Conservation (phyloP, 2,888 invertebrate species). For the Eucriotettix oculatus region DNA sequence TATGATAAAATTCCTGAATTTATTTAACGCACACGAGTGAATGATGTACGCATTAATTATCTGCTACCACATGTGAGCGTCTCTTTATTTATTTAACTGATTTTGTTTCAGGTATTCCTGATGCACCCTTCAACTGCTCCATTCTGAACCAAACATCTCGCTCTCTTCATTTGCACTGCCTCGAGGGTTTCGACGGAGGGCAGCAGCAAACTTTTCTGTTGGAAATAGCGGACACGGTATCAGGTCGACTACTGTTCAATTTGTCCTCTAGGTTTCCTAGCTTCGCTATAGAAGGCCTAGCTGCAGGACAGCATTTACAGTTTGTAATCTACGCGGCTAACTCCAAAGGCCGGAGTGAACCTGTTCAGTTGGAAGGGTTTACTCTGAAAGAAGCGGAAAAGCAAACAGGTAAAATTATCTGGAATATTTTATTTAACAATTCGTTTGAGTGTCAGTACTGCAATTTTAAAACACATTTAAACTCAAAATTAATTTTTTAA, state of each 20-base stretch:
- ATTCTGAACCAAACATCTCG: slow-evolving; percentile 62
- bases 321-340: slow-evolving; percentile 71
- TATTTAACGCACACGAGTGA: no score
- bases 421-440: no score
- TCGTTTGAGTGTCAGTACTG: no score
- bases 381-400: slow-evolving; percentile 61
- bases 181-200: slow-evolving; percentile 60
- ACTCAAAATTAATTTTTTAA: no score
- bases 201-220: slow-evolving; percentile 54
- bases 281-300: slow-evolving; percentile 60
- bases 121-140: slow-evolving; percentile 60
- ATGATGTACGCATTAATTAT: no score
- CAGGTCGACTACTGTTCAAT: slow-evolving; percentile 44
- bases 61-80: no score
- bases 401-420: slow-evolving; percentile 46
- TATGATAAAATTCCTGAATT: no score
- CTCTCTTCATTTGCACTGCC: slow-evolving; percentile 55
- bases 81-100: no score
- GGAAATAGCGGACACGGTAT: slow-evolving; percentile 54
- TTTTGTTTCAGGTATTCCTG: slow-evolving; percentile 43
- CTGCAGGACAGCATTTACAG: slow-evolving; percentile 59
- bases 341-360: slow-evolving; percentile 64
- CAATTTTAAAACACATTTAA: no score
- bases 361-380: slow-evolving; percentile 49
- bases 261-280: slow-evolving; percentile 51